phyloP scores from a whole-genome alignment of 2,888 invertebrate species.

The Thelaira solivaga region DNA sequence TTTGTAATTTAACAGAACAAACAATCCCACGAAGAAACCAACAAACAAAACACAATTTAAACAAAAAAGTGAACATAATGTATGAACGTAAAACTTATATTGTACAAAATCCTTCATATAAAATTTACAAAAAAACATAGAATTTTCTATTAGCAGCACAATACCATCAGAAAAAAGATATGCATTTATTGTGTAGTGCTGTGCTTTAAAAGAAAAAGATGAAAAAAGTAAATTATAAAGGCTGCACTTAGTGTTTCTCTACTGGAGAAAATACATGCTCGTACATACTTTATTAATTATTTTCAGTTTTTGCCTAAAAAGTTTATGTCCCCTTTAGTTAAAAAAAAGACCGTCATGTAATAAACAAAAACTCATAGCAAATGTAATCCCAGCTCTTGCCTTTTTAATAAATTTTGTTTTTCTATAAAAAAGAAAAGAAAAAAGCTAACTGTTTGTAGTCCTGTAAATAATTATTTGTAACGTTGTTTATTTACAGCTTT shows the following conservation, averaged over 20 bases:
- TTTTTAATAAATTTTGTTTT: too few relatives aligned
- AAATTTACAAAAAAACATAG: conserved; percentile 49
- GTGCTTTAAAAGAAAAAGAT: too few relatives aligned
- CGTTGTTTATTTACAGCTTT: too few relatives aligned
- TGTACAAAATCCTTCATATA: background rate
- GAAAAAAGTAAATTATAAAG: conserved; percentile 20
- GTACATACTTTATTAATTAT: background rate
- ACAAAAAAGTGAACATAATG: background rate
- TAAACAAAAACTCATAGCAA: too few relatives aligned
- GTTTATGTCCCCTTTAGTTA: too few relatives aligned
- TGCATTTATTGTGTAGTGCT: background rate
- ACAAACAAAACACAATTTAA: background rate
- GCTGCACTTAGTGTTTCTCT: background rate
- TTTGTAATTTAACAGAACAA: conserved; percentile 13
- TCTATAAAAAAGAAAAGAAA: too few relatives aligned
- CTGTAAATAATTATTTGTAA: too few relatives aligned
- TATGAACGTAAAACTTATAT: conserved; percentile 10
- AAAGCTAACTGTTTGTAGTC: too few relatives aligned
- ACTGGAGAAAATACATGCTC: background rate
- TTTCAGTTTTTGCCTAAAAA: background rate
- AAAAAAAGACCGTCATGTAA: too few relatives aligned
- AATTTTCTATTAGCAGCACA: conserved; percentile 39
- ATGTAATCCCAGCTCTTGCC: too few relatives aligned
- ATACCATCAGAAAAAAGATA: conserved; percentile 7
- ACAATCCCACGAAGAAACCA: background rate